phyloP scores from a whole-genome alignment of 2,888 invertebrate species.

The Erebia palarica region DNA sequence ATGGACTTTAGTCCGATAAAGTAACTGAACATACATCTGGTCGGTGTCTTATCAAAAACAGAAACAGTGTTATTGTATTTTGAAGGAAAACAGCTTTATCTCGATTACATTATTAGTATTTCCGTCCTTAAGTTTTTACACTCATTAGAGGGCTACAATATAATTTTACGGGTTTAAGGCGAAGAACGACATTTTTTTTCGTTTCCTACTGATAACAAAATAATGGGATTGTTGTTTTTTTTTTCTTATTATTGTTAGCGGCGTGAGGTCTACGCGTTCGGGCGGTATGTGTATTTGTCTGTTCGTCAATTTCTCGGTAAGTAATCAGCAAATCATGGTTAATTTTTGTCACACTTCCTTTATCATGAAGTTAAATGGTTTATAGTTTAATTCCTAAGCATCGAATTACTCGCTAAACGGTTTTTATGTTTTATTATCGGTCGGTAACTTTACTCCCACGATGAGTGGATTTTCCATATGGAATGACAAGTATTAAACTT shows the following conservation, averaged over 20 bases:
- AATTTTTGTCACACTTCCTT: background rate
- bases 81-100: constrained; percentile 75
- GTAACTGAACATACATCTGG: constrained; percentile 67
- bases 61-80: constrained; percentile 66
- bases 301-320: constrained; percentile 17
- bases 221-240: constrained; percentile 15
- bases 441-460: constrained; percentile 12
- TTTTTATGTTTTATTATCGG: background rate
- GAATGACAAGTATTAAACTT: background rate
- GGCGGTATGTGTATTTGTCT: background rate
- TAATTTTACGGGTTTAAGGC: constrained; percentile 50
- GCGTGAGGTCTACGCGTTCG: constrained; percentile 33
- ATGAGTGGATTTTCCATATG: background rate
- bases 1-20: constrained; percentile 43
- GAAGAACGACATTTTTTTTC: constrained; percentile 43
- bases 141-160: constrained; percentile 51
- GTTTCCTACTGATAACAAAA: constrained; percentile 50
- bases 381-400: background rate
- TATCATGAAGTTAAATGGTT: background rate
- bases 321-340: constrained; percentile 10
- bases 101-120: constrained; percentile 59
- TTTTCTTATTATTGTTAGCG: constrained; percentile 26
- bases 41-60: constrained; percentile 66
- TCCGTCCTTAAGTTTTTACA: constrained; percentile 67
- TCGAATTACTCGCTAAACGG: constrained; percentile 2